These are phyloP conservation scores for Synanthedon tipuliformis DNA, from an alignment of 2,888 invertebrate genomes.

Conservation along the genomic window DNA sequence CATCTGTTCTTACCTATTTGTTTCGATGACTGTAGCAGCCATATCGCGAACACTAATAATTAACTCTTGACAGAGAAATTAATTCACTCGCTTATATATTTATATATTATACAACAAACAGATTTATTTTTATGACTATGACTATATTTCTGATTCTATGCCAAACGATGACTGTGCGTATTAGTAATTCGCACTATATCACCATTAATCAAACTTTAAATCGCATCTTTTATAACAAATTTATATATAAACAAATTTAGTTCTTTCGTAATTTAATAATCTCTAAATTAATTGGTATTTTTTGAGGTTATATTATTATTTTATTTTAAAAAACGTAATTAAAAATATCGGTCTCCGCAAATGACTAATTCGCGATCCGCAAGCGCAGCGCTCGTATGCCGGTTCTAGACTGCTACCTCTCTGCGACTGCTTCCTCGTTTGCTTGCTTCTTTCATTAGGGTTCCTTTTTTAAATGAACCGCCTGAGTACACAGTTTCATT, in stretches of 20 bases:
- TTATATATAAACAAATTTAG: too few species aligned
- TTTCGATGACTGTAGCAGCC: slow-evolving; percentile 37
- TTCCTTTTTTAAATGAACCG: neutral
- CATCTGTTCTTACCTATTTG: slow-evolving; percentile 35
- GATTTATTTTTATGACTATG: slow-evolving; percentile 18
- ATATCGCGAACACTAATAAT: slow-evolving; percentile 23
- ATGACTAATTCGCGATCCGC: slow-evolving; percentile 11
- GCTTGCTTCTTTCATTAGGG: slow-evolving; percentile 17
- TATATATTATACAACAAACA: neutral
- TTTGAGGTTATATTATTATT: too few species aligned
- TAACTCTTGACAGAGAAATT: slow-evolving; percentile 14
- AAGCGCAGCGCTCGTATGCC: slow-evolving; percentile 32
- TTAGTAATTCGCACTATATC: too few species aligned
- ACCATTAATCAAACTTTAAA: too few species aligned
- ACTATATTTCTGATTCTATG: slow-evolving; percentile 25
- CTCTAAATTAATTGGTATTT: too few species aligned
- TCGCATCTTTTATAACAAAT: too few species aligned
- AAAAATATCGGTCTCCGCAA: too few species aligned
- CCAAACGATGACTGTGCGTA: slow-evolving; percentile 28
- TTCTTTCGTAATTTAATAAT: too few species aligned
- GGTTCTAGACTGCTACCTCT: slow-evolving; percentile 24
- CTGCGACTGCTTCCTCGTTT: slow-evolving; percentile 20
- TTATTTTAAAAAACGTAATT: too few species aligned
- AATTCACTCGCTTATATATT: slow-evolving; percentile 18
- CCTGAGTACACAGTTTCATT: too few species aligned